Evolutionary conservation across 2,888 invertebrate species (phyloP).

Genomic region (Linyphia triangularis): DNA sequence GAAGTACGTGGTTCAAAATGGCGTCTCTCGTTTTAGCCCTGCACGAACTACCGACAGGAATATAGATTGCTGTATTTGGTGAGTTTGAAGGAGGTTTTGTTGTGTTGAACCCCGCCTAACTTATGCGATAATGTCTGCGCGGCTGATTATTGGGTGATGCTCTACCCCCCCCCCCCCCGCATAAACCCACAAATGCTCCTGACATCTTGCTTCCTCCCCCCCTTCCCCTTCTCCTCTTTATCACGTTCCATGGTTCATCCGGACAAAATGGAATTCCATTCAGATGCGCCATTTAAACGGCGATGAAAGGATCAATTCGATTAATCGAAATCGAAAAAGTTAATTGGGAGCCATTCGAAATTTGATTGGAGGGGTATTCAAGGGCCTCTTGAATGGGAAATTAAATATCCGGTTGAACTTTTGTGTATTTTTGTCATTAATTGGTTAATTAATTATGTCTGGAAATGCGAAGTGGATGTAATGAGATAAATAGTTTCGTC

Average conservation of each 20-base stretch:
- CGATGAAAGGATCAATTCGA: slow-evolving; percentile 36
- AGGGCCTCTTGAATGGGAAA: too few species aligned
- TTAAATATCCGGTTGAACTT: too few species aligned
- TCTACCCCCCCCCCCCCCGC: neutral
- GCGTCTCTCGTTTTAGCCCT: neutral
- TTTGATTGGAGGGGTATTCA: neutral
- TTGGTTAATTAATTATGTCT: too few species aligned
- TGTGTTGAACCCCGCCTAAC: slow-evolving; percentile 66
- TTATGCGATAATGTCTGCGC: slow-evolving; percentile 58
- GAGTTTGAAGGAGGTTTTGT: slow-evolving; percentile 69
- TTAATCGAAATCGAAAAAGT: slow-evolving; percentile 21
- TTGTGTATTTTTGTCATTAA: too few species aligned
- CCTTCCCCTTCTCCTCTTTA: neutral
- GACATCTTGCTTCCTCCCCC: slow-evolving; percentile 32
- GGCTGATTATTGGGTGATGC: slow-evolving; percentile 41
- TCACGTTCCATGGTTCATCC: slow-evolving; percentile 5
- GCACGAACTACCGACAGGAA: slow-evolving; percentile 8
- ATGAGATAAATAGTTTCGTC: too few species aligned
- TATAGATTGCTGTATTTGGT: slow-evolving; percentile 70
- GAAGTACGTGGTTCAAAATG: slow-evolving; percentile 30
- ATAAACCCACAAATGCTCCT: slow-evolving; percentile 42
- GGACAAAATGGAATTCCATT: slow-evolving; percentile 42
- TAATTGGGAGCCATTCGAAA: neutral
- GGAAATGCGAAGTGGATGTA: too few species aligned
- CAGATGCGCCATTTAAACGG: neutral